These are phyloP conservation scores for Numenius phaeopus DNA, from an alignment of 2,797 vertebrate genomes.

Conservation along the genomic window DNA sequence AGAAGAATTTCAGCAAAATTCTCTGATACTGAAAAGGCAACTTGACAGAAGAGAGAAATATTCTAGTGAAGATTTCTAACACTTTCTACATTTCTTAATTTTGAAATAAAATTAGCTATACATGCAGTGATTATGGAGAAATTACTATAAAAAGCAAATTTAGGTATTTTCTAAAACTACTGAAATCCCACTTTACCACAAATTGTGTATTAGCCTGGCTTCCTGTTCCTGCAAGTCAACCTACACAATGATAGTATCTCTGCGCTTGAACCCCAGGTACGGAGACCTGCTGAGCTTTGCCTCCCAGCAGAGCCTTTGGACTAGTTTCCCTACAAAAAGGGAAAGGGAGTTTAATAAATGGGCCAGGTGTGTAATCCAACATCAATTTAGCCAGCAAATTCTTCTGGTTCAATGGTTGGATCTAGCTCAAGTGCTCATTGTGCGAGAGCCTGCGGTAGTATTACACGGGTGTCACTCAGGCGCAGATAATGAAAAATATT, in stretches of 20 bases:
- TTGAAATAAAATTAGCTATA: not conserved
- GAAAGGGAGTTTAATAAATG: slow-evolving; percentile 42
- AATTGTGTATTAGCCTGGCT: not conserved
- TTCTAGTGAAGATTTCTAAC: not conserved
- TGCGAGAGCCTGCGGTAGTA: slow-evolving; percentile 38
- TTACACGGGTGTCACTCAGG: slow-evolving; percentile 52
- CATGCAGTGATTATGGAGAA: not conserved
- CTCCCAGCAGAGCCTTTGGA: slow-evolving; percentile 19
- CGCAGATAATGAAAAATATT: slow-evolving; percentile 55
- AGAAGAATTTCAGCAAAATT: slow-evolving; percentile 41
- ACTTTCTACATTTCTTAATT: not conserved
- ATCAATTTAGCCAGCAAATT: slow-evolving; percentile 36
- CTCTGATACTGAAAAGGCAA: not conserved
- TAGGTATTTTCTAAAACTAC: not conserved
- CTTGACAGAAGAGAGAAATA: not conserved
- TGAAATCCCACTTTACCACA: not conserved
- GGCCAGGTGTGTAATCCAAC: slow-evolving; percentile 48
- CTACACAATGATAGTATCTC: not conserved
- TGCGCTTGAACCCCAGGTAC: not conserved
- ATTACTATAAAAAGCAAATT: not conserved
- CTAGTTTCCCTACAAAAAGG: slow-evolving; percentile 36
- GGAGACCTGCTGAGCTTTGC: slow-evolving; percentile 1
- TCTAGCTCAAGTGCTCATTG: slow-evolving; percentile 56
- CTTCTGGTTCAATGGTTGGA: slow-evolving; percentile 60
- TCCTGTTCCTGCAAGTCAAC: not conserved